phyloP scores from a whole-genome alignment of 2,113 vertebrate species.

The Rhegmatorhina hoffmannsi region DNA sequence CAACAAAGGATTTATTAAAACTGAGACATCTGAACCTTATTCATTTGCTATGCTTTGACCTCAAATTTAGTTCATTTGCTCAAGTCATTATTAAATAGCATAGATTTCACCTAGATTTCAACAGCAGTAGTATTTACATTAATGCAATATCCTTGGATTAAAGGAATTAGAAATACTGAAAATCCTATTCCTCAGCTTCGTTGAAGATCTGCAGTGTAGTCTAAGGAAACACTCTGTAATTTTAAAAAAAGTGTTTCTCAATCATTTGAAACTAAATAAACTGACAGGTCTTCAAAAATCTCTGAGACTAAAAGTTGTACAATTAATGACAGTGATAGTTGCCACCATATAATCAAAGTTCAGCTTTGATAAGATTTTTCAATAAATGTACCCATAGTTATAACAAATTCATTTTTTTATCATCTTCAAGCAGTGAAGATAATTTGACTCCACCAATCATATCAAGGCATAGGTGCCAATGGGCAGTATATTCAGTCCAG shows the following conservation, averaged over 20 bases:
- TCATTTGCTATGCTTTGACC: background rate
- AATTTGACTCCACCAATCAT: background rate
- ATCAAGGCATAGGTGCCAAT: background rate
- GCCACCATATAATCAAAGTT: background rate
- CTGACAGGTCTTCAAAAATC: background rate
- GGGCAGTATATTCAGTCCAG: background rate
- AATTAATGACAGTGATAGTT: background rate
- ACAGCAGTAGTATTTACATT: conserved; percentile 11
- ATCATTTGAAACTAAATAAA: background rate
- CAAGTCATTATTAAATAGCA: conserved; percentile 40
- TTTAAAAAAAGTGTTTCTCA: background rate
- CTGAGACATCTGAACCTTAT: conserved; percentile 11
- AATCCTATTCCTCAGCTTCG: background rate
- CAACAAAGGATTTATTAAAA: conserved; percentile 31
- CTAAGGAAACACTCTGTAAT: background rate
- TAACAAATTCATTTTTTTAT: background rate
- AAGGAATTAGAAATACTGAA: conserved; percentile 36
- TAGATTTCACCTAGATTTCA: background rate
- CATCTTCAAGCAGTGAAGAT: background rate
- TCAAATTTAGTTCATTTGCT: conserved; percentile 29
- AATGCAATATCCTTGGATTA: conserved; percentile 5
- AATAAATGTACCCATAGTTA: background rate
- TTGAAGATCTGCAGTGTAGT: background rate
- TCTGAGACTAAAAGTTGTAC: background rate
- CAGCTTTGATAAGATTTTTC: background rate